A percentile compares a stretch with the other conserved stretches of the same genome.
Conservation (phyloP, 2,888 invertebrate species). For the Eristalinus aeneus region DNA sequence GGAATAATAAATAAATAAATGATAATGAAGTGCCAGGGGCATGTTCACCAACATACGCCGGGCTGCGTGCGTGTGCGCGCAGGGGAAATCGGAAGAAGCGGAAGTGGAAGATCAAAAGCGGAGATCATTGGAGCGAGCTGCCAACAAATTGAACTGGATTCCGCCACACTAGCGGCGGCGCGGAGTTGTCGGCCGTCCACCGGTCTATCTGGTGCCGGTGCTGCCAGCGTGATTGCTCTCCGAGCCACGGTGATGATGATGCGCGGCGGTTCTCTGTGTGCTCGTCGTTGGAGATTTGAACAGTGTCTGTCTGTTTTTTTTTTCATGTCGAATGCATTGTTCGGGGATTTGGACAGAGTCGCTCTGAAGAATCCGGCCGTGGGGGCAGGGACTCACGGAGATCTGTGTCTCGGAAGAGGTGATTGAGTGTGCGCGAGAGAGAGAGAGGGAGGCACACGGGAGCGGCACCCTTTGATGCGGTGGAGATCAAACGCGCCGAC, state of each 20-base stretch:
- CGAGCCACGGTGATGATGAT: conserved; percentile 9
- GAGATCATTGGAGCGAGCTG: conserved; percentile 32
- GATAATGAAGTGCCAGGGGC: conserved; percentile 67
- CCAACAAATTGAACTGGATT: conserved; percentile 62
- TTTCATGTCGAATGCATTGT: conserved; percentile 56
- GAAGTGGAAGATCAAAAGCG: conserved; percentile 60
- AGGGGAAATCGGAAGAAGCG: conserved; percentile 39
- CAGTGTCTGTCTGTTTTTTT: conserved; percentile 15
- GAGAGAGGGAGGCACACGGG: conserved; percentile 16
- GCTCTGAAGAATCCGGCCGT: background rate
- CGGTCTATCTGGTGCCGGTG: background rate
- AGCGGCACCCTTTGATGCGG: conserved; percentile 80
- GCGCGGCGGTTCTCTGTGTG: conserved; percentile 42
- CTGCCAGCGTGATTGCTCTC: background rate
- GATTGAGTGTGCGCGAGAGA: conserved; percentile 25
- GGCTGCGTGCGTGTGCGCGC: background rate
- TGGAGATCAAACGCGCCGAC: conserved; percentile 84
- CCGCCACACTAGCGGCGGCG: background rate
- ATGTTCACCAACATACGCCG: conserved; percentile 3
- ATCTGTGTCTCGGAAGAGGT: conserved; percentile 8
- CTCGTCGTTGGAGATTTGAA: conserved; percentile 42
- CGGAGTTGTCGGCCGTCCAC: background rate
- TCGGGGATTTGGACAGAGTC: conserved; percentile 42
- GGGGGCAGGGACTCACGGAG: conserved; percentile 15
- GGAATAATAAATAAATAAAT: conserved; percentile 67